Conservation (phyloP, 2,888 invertebrate species). For the Coleophora deauratella region DNA sequence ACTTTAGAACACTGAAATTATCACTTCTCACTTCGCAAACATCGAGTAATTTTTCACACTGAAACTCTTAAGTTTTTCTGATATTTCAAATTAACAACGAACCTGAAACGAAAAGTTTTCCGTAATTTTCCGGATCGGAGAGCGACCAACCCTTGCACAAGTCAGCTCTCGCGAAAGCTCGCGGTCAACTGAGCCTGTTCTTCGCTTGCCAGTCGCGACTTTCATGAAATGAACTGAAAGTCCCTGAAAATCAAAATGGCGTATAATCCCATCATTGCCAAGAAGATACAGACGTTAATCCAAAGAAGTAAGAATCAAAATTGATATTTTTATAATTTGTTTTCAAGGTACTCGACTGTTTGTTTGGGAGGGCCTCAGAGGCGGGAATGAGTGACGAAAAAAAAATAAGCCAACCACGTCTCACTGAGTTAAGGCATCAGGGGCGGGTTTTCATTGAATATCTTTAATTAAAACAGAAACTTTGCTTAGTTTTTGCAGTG, state of each 20-base stretch:
- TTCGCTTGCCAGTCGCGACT: slow-evolving; percentile 52
- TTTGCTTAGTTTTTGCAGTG: slow-evolving; percentile 41
- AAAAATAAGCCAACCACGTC: slow-evolving; percentile 74
- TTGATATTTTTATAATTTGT: slow-evolving; percentile 34
- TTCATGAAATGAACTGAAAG: slow-evolving; percentile 71
- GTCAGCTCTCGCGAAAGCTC: slow-evolving; percentile 56
- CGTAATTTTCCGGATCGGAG: slow-evolving; percentile 24
- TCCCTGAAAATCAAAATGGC: slow-evolving; percentile 28
- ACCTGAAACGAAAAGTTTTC: slow-evolving; percentile 49
- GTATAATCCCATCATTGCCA: slow-evolving; percentile 20
- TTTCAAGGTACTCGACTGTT: slow-evolving; percentile 68
- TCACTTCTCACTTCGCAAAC: no score
- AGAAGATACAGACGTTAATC: slow-evolving; percentile 13
- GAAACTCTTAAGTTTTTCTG: no score
- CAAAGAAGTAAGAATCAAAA: slow-evolving; percentile 4
- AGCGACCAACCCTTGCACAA: slow-evolving; percentile 24
- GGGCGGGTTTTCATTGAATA: slow-evolving; percentile 65
- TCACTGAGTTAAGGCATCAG: slow-evolving; percentile 66
- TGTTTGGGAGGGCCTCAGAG: slow-evolving; percentile 73
- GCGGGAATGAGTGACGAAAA: slow-evolving; percentile 72
- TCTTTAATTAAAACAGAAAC: slow-evolving; percentile 70
- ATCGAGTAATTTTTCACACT: no score
- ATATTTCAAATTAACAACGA: no score
- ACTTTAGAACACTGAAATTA: no score
- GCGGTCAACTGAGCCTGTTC: slow-evolving; percentile 60